Percentiles rank a stretch among this genome's conserved stretches.
Conservation (phyloP, 1,140 invertebrate species). For the Cataglyphis hispanica region DNA sequence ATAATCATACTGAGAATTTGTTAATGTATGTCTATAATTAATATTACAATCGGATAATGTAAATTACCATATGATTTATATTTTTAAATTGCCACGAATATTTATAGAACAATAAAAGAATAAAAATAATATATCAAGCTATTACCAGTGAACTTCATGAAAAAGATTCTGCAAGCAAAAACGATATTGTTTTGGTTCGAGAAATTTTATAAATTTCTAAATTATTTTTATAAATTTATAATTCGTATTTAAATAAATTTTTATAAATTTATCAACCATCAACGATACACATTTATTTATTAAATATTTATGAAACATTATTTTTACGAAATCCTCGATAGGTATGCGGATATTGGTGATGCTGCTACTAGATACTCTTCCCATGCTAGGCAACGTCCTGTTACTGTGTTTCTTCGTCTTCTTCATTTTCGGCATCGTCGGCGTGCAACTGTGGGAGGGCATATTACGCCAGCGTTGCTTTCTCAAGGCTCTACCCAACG, state of each 20-base stretch:
- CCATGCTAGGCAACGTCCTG: conserved; percentile 99
- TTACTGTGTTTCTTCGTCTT: conserved; percentile 99
- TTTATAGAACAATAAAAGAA: conserved; percentile 9
- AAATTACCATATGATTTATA: background rate
- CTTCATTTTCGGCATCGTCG: conserved; percentile 99
- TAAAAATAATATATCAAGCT: background rate
- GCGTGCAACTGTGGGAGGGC: conserved; percentile 99
- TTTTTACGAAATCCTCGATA: conserved; percentile 82
- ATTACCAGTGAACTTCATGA: background rate
- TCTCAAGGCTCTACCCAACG: conserved; percentile 90
- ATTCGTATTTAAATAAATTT: background rate
- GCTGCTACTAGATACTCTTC: conserved; percentile 99
- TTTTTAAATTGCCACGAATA: background rate
- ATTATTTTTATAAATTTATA: no score
- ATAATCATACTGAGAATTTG: background rate
- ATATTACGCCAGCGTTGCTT: conserved; percentile 97
- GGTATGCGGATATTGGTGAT: conserved; percentile 99
- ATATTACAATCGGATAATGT: background rate
- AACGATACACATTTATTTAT: background rate
- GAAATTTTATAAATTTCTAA: conserved; percentile 13
- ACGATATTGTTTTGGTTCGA: background rate
- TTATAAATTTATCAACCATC: background rate
- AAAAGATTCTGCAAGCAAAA: background rate
- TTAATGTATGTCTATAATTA: background rate
- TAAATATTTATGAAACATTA: conserved; percentile 6